These are phyloP conservation scores for Nylanderia fulva DNA, from an alignment of 1,140 invertebrate genomes.

Conservation along the genomic window DNA sequence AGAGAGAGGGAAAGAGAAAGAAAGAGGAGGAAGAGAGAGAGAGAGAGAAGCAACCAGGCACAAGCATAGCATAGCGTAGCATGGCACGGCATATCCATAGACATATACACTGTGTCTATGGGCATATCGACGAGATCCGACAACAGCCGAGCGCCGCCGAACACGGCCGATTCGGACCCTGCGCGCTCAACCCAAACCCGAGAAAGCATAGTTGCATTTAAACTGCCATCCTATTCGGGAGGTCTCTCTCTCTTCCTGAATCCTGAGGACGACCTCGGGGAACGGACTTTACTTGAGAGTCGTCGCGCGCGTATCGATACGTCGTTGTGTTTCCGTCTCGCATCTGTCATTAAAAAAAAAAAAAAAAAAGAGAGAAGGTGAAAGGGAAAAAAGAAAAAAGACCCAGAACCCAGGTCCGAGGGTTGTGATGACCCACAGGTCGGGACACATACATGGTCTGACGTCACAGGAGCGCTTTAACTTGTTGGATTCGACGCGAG, in stretches of 20 bases:
- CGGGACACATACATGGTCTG: slow-evolving; percentile 47
- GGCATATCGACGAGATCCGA: slow-evolving; percentile 84
- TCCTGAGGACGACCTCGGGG: slow-evolving; percentile 73
- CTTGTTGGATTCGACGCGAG: slow-evolving; percentile 62
- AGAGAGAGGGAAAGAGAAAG: neutral
- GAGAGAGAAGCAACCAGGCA: slow-evolving; percentile 6
- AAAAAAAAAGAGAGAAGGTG: neutral
- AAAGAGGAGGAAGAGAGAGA: neutral
- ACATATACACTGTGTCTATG: slow-evolving; percentile 82
- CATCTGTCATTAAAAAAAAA: neutral
- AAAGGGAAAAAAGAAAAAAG: neutral
- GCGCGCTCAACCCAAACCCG: slow-evolving; percentile 80
- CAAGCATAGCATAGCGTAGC: slow-evolving; percentile 60
- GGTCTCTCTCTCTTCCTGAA: slow-evolving; percentile 74
- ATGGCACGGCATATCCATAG: slow-evolving; percentile 81
- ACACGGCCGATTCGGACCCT: slow-evolving; percentile 79
- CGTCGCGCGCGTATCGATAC: slow-evolving; percentile 8
- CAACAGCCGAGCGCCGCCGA: slow-evolving; percentile 77
- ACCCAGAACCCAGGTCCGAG: slow-evolving; percentile 22
- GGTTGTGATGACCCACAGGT: slow-evolving; percentile 40
- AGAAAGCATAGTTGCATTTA: slow-evolving; percentile 83
- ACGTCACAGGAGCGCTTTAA: slow-evolving; percentile 58
- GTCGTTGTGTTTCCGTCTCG: neutral
- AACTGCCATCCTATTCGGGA: slow-evolving; percentile 78
- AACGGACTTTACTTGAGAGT: slow-evolving; percentile 50